Evolutionary conservation across 2,113 vertebrate species (phyloP), one percentile per base, ranked within the genome.

Genomic region (Ivindomyrus marchei): DNA sequence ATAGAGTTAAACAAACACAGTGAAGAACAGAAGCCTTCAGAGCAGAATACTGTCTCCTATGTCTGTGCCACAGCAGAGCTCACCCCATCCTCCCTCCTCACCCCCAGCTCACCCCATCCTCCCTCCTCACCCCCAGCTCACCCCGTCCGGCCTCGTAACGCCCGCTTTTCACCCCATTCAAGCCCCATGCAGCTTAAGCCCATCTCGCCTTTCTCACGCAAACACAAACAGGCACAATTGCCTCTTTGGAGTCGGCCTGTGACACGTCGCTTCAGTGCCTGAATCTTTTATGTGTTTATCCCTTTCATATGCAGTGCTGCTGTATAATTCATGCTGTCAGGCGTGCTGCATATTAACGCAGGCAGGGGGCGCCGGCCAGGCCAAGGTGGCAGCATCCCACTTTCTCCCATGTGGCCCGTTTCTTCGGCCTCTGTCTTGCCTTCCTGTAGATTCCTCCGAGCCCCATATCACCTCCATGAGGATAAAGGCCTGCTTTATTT

Each of bases 261-360:
- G 95, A 94, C 93, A 92, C 91, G 85, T 88, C 90, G 87, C 90
- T 85, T 91, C 88, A 86, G 85, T 58, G 92, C 93, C 92, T 95
- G 87, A 94, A 95, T 94, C 90, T 95, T 95, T 95, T 92, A 95
- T 95, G 89, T 95, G 94, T 94, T 95, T 96, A 95, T 96, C 93
- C 93, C 92, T 95, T 95, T 95, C 93, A 95, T 95, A 93, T 94
- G 92, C 88, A 90, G 85, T 89, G 53, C 94, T 94, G 90, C 92
- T 95, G 91, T 94, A 93, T 95, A 94, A 95, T 95, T 95, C 89
- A 96, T 93, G 92, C 88, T 91, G 90, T 91, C 87, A 91, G 91
- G 91, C 90, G 91, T 86, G 88, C 91, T 90, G 91, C 93, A 92
- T 92, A 94, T 95, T 94, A 94, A 95, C 94, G 95, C 94, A 91